These are phyloP conservation scores for Protonemura montana DNA, from an alignment of 2,888 invertebrate species.

Conservation along the genomic window DNA sequence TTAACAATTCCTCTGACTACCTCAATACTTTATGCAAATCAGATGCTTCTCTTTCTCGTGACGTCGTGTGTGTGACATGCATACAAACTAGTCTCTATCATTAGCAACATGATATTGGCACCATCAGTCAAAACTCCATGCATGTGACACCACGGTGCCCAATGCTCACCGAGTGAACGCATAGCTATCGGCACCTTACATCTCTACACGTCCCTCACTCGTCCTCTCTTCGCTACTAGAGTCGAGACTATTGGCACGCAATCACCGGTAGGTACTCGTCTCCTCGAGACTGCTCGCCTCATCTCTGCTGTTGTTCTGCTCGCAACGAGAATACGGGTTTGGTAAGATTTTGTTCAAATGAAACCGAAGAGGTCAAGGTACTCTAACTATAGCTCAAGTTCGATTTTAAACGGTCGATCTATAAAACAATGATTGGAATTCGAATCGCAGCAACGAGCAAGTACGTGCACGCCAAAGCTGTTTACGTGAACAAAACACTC, in stretches of 20 bases:
- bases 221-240: background rate
- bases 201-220: background rate
- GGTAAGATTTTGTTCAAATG: slow-evolving; percentile 26
- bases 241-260: background rate
- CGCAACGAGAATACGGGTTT: slow-evolving; percentile 22
- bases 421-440: slow-evolving; percentile 42
- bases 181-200: background rate
- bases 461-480: slow-evolving; percentile 25
- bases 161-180: background rate
- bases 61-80: slow-evolving; percentile 17
- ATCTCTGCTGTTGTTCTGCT: background rate
- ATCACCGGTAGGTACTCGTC: background rate
- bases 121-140: slow-evolving; percentile 1
- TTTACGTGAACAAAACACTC: slow-evolving; percentile 20
- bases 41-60: background rate
- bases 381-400: slow-evolving; percentile 33
- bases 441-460: slow-evolving; percentile 21
- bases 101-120: background rate
- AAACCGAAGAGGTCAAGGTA: slow-evolving; percentile 27
- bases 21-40: slow-evolving; percentile 22
- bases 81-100: background rate
- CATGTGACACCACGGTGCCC: background rate
- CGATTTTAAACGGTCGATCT: slow-evolving; percentile 36
- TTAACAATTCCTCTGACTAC: slow-evolving; percentile 27
- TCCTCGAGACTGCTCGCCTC: background rate